These are phyloP conservation scores for Bambusicola thoracicus DNA, from an alignment of 2,113 vertebrate genomes.

Conservation along the genomic window DNA sequence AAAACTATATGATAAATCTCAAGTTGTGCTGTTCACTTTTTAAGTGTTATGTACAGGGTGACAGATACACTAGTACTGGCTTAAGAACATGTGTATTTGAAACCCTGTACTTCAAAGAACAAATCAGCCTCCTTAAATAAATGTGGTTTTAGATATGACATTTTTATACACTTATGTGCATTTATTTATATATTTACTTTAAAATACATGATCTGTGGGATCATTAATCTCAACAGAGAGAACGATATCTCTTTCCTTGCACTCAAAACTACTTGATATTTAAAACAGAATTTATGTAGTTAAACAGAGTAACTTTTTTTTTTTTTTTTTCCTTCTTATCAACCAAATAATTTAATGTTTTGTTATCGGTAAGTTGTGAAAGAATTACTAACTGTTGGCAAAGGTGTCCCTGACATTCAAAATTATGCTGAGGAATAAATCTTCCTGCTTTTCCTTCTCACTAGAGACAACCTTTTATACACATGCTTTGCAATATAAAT, in stretches of 20 bases:
- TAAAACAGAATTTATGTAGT: background rate
- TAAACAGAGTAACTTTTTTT: too few species aligned
- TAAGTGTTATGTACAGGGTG: background rate
- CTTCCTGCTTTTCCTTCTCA: conserved; percentile 7
- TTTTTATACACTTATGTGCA: background rate
- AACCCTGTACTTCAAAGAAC: background rate
- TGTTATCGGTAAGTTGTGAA: too few species aligned
- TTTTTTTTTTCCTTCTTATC: too few species aligned
- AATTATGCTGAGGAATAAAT: too few species aligned
- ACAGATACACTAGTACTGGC: background rate
- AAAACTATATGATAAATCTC: background rate
- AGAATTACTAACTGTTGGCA: too few species aligned
- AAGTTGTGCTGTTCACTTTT: background rate
- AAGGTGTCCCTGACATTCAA: too few species aligned
- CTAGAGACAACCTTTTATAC: conserved; percentile 34
- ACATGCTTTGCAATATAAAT: conserved; percentile 64
- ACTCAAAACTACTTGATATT: background rate
- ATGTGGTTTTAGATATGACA: background rate
- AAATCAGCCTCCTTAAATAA: background rate
- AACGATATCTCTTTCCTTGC: background rate
- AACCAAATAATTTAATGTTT: too few species aligned
- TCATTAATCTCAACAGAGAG: background rate
- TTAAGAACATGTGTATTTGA: accelerated
- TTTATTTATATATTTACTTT: background rate
- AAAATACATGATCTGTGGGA: background rate